Evolutionary conservation across 2,113 vertebrate species (phyloP).

Genomic region (Nicator chloris): DNA sequence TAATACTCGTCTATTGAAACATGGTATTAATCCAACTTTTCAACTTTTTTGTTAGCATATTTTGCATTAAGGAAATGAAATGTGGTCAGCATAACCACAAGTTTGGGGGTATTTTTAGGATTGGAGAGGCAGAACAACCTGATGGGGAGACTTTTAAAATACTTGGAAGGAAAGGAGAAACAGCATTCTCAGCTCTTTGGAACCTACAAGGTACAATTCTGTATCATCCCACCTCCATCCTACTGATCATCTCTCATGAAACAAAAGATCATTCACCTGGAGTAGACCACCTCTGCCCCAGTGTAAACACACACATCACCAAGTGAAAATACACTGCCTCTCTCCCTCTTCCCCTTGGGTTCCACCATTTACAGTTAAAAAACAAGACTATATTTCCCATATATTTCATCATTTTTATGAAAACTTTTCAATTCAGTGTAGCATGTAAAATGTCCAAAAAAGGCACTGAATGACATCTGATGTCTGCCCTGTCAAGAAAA

Average conservation of each 20-base stretch:
- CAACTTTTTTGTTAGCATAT: neutral
- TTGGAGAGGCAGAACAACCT: neutral
- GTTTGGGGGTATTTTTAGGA: neutral
- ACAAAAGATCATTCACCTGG: neutral
- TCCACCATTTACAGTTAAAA: neutral
- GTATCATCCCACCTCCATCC: neutral
- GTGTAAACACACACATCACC: neutral
- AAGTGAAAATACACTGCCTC: neutral
- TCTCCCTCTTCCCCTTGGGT: neutral
- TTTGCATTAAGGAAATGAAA: neutral
- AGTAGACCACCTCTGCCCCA: neutral
- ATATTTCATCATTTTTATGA: neutral
- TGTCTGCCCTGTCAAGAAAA: neutral
- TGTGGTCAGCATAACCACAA: neutral
- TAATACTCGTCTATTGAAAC: neutral
- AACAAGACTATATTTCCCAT: neutral
- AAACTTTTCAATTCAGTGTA: neutral
- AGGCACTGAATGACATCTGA: neutral
- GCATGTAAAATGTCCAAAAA: neutral
- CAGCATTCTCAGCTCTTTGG: neutral
- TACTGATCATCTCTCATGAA: neutral
- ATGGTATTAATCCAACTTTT: neutral
- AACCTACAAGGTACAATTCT: neutral
- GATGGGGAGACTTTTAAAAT: neutral
- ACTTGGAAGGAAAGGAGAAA: neutral